phyloP scores from a whole-genome alignment of 1,140 invertebrate genomes.

The Zaprionus kolodkinae region DNA sequence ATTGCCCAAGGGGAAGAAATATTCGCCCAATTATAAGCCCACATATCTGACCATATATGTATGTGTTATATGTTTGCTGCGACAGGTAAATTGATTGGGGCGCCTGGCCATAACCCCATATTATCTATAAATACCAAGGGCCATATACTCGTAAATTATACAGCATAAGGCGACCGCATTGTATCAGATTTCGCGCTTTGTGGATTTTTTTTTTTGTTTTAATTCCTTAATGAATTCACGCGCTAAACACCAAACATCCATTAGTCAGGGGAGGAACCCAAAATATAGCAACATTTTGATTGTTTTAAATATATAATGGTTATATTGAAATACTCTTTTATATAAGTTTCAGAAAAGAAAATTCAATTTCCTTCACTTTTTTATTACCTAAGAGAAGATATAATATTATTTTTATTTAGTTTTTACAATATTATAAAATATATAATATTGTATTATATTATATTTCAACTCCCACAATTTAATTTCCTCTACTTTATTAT shows the following conservation, averaged over 20 bases:
- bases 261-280: conserved; percentile 51
- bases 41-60: conserved; percentile 36
- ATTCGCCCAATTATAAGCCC: conserved; percentile 76
- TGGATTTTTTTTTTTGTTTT: conserved; percentile 32
- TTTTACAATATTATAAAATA: not conserved
- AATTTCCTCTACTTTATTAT: too few relatives aligned
- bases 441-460: not conserved
- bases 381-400: too few relatives aligned
- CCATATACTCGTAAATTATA: conserved; percentile 62
- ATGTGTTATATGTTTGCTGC: not conserved
- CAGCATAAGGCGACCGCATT: conserved; percentile 45
- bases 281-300: conserved; percentile 11
- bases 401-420: too few relatives aligned
- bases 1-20: conserved; percentile 64
- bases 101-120: conserved; percentile 52
- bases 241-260: conserved; percentile 73
- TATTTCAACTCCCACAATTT: too few relatives aligned
- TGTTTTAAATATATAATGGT: not conserved
- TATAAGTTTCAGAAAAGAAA: too few relatives aligned
- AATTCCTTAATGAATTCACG: conserved; percentile 44
- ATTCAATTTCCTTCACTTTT: too few relatives aligned
- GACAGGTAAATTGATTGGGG: conserved; percentile 69
- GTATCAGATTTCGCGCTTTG: conserved; percentile 78
- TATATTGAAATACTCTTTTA: not conserved
- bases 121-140: conserved; percentile 70